Conservation (phyloP, 2,888 invertebrate species). For the Prostheceraeus crozeri region DNA sequence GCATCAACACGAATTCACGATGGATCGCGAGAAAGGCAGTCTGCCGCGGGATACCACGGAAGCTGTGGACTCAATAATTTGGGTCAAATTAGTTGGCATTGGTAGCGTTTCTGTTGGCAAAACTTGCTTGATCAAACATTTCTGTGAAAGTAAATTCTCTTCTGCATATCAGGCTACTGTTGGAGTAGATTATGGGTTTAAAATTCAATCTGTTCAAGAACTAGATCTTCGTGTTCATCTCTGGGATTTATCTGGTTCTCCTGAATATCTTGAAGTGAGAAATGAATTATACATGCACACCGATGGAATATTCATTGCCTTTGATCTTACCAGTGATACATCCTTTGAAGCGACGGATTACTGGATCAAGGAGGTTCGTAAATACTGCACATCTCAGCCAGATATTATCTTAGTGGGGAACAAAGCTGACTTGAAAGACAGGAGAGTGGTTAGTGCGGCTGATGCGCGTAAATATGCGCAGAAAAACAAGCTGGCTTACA, state of each 20-base stretch:
- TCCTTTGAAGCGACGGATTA: slow-evolving; percentile 49
- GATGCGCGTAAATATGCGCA: slow-evolving; percentile 18
- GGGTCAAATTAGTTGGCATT: slow-evolving; percentile 53
- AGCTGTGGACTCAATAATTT: slow-evolving; percentile 46
- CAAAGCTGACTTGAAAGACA: slow-evolving; percentile 42
- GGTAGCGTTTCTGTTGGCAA: slow-evolving; percentile 52
- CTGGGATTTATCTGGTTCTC: slow-evolving; percentile 53
- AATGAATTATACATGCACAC: slow-evolving; percentile 52
- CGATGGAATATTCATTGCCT: slow-evolving; percentile 51
- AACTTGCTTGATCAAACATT: slow-evolving; percentile 54
- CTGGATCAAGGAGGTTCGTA: slow-evolving; percentile 49
- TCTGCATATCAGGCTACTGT: slow-evolving; percentile 54
- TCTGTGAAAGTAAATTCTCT: slow-evolving; percentile 54
- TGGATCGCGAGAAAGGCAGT: slow-evolving; percentile 50
- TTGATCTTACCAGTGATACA: slow-evolving; percentile 49
- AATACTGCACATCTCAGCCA: slow-evolving; percentile 43
- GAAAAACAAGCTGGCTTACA: slow-evolving; percentile 33
- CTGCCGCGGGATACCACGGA: slow-evolving; percentile 46
- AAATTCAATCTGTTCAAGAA: slow-evolving; percentile 48
- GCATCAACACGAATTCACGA: slow-evolving; percentile 39
- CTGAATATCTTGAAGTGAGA: slow-evolving; percentile 52
- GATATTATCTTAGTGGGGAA: slow-evolving; percentile 48
- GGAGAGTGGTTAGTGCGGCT: slow-evolving; percentile 22
- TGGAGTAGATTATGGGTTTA: slow-evolving; percentile 56
- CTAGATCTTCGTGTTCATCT: slow-evolving; percentile 51